Base-by-base conservation (phyloP, 2,113 vertebrate species). In the Murina feae region DNA sequence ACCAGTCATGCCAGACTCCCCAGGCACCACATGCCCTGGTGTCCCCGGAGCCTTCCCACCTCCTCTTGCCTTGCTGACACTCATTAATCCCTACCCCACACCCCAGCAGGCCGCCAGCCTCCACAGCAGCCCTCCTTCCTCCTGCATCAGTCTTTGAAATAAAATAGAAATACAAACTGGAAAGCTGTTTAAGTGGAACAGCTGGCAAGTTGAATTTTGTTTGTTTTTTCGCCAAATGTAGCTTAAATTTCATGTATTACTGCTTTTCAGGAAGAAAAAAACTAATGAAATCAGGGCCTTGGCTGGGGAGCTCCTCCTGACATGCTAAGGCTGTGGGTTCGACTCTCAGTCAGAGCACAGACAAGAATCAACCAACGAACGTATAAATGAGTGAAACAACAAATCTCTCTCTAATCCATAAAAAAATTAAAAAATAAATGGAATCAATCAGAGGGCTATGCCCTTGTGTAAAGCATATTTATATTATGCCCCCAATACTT, bases 81-180 rank as follows among this genome's bases (percentile, higher is more conserved):
- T 47, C n/a, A 35, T 4, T 79, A 47, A 20, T 18, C 20, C 16
- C 28, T 37, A 8, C 6, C 6, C 30, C 23, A 35, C 20, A 9
- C 9, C 21, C n/a, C 35, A 20, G 55, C 13, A 18, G 68, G 53
- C 76, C 0, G 0, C 16, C 71, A 37, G 16, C 3, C 14, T 65
- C 63, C 28, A 11, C 39, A 39, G 44, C 44, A 47, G 21, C 47
- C 60, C 13, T 55, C 37, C 35, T 2, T 18, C 47, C 2, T 11
- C 28, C 18, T 42, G 53, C 14, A 12, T 75, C 47, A 17, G 44
- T 58, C 88, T 83, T 69, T 74, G 78, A 93, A 89, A 85, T 58
- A 44, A 80, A 95, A 78, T 4, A 93, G 89, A 95, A 83, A 78
- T 30, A 49, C 32, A 79, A 84, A 78, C 49, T 49, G 68, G 49